Base-by-base conservation (phyloP, 2,888 invertebrate species). In the Arrhopalites spinosus region DNA sequence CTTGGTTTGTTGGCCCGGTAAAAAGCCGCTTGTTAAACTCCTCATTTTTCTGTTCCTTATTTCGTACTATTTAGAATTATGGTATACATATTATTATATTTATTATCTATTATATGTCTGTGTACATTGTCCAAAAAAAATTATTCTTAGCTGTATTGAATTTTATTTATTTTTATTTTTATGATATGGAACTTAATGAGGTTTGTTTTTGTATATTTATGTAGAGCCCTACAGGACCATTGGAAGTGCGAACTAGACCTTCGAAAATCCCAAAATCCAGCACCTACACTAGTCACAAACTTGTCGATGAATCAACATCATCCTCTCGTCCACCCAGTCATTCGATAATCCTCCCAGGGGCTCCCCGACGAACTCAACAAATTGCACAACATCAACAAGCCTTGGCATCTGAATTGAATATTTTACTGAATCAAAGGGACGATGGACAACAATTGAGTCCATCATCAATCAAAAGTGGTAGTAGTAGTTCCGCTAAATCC, bases 161-260 rank as follows among this genome's bases (percentile, higher is more conserved):
- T 45, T 45, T 45, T 45, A 7, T 45, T 45, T 7, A 45, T 45
- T n/a, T n/a, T n/a, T n/a, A n/a, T n/a, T n/a, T n/a, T n/a, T n/a
- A n/a, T n/a, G n/a, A n/a, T n/a, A n/a, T n/a, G n/a, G n/a, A n/a
- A n/a, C n/a, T n/a, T n/a, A n/a, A n/a, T n/a, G n/a, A n/a, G n/a
- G n/a, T n/a, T n/a, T n/a, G n/a, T n/a, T n/a, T n/a, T n/a, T n/a
- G n/a, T n/a, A n/a, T n/a, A n/a, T n/a, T n/a, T n/a, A n/a, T n/a
- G n/a, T n/a, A 80, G 80, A 79, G 75, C 78, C 80, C 73, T 80
- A 79, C 71, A 64, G 78, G 71, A 77, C 78, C 70, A 69, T 75
- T 68, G 68, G 79, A 59, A 70, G 77, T 47, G 77, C 5, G 36
- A 5, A 20, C 53, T n/a, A 53, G 74, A 45, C 78, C 78, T 11